These are phyloP conservation scores for Melanotaenia nigrans DNA, from an alignment of 2,797 vertebrate genomes.

Conservation along the genomic window DNA sequence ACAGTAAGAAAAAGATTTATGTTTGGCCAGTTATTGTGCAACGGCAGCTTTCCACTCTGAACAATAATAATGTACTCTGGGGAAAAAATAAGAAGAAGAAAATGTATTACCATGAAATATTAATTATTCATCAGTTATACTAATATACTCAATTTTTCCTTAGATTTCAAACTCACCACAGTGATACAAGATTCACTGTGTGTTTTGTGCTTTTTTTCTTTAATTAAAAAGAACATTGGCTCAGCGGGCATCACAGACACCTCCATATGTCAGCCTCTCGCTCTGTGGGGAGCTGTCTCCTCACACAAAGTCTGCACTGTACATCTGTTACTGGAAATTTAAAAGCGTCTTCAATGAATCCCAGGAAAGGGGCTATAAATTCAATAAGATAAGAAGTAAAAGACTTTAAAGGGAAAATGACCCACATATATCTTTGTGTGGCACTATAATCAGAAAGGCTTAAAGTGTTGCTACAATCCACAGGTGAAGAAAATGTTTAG, in stretches of 20 bases:
- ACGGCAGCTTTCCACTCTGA: no score
- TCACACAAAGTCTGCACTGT: neutral
- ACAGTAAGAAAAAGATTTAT: no score
- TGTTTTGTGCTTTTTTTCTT: no score
- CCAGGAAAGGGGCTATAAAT: neutral
- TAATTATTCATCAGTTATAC: no score
- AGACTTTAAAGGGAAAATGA: constrained; percentile 1
- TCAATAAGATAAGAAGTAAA: neutral
- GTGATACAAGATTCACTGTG: no score
- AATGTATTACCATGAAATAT: no score
- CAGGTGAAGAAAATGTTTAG: no score
- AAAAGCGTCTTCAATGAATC: neutral
- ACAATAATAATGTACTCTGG: no score
- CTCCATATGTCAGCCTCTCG: neutral
- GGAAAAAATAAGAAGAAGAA: no score
- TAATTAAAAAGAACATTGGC: neutral
- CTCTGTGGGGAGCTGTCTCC: neutral
- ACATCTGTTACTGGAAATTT: neutral
- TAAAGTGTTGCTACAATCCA: neutral
- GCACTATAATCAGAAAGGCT: neutral
- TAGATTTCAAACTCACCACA: no score
- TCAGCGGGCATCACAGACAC: neutral
- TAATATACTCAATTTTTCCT: no score
- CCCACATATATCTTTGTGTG: neutral
- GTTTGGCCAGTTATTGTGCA: no score